Conservation (phyloP, 2,797 vertebrate species). For the Tolypeutes matacus region DNA sequence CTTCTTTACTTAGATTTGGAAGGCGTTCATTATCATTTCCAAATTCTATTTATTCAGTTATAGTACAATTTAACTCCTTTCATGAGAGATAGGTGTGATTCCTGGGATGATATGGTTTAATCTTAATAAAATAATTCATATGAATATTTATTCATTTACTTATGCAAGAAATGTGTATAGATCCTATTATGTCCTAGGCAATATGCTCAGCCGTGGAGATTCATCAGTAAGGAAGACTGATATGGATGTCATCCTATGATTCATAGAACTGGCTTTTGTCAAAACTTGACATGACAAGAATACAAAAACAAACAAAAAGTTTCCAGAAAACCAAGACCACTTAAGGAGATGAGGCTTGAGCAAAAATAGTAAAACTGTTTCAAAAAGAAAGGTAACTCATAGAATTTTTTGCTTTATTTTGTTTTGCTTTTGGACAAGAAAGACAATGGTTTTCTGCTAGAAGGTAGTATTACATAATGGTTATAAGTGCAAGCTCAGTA, state of each 20-base stretch:
- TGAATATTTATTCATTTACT: slow-evolving; percentile 32
- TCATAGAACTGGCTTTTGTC: neutral
- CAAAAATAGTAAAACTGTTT: neutral
- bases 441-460: neutral
- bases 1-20: neutral
- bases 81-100: slow-evolving; percentile 46
- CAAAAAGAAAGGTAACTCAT: neutral
- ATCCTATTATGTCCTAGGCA: neutral
- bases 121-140: slow-evolving; percentile 30
- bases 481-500: neutral
- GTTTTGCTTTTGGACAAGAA: neutral
- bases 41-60: slow-evolving; percentile 62
- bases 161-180: neutral
- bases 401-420: neutral
- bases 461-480: neutral
- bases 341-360: neutral
- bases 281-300: neutral
- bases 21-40: slow-evolving; percentile 39
- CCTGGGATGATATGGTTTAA: slow-evolving; percentile 19
- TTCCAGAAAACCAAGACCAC: neutral
- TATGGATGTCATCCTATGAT: neutral
- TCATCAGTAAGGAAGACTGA: neutral
- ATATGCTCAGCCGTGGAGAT: neutral
- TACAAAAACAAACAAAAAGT: neutral
- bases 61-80: slow-evolving; percentile 52